Evolutionary conservation across 2,888 invertebrate species (phyloP).

Genomic region (Harmothoe impar): DNA sequence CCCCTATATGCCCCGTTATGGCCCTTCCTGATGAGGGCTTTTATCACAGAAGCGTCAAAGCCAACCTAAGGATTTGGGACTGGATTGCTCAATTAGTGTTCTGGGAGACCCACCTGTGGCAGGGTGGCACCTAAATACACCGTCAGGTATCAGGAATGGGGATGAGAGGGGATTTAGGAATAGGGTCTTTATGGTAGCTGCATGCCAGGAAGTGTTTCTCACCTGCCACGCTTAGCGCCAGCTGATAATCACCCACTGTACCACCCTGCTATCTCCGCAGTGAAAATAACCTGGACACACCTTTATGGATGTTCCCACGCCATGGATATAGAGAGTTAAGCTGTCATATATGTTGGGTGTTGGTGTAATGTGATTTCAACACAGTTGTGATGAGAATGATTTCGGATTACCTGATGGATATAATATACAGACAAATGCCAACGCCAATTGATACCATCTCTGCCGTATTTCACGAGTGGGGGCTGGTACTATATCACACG

Average conservation of each 20-base stretch:
- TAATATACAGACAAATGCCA: no score
- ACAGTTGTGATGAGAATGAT: no score
- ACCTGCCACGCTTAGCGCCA: not conserved
- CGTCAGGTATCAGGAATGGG: not conserved
- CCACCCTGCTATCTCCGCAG: not conserved
- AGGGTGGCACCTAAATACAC: not conserved
- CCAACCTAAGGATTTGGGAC: not conserved
- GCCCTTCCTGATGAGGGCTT: not conserved
- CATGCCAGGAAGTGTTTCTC: conserved; percentile 11
- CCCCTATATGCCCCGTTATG: not conserved
- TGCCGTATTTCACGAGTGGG: no score
- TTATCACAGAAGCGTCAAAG: conserved; percentile 7
- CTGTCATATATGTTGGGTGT: no score
- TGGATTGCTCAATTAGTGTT: conserved; percentile 30
- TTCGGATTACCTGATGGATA: no score
- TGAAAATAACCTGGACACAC: no score
- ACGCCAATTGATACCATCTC: no score
- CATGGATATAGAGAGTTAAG: no score
- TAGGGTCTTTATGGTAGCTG: not conserved
- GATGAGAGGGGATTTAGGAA: not conserved
- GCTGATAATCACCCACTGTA: not conserved
- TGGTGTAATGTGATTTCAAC: no score
- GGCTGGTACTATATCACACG: no score
- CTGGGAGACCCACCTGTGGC: conserved; percentile 9
- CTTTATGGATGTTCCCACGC: no score